Conservation (phyloP, 2,797 vertebrate species). For the Saxicola maurus region DNA sequence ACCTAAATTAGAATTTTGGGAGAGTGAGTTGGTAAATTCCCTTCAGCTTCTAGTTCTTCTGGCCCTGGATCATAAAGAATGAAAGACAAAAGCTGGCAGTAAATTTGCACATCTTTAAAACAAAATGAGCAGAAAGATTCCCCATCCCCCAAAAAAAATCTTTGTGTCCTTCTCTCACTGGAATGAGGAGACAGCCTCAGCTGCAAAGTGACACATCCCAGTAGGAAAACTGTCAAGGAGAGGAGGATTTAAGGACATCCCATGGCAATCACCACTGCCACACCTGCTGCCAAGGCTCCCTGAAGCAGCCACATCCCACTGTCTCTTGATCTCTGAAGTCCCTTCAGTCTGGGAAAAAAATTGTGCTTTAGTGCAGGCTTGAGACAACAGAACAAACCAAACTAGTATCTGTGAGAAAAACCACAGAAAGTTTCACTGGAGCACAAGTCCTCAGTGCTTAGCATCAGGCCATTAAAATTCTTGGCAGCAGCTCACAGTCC, state of each 20-base stretch:
- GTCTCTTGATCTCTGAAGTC: background rate
- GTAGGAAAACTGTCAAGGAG: background rate
- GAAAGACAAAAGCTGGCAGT: background rate
- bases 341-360: background rate
- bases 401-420: background rate
- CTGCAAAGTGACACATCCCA: background rate
- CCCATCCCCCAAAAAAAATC: background rate
- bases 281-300: background rate
- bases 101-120: background rate
- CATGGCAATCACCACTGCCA: background rate
- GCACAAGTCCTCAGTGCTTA: background rate
- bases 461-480: constrained; percentile 10
- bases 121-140: background rate
- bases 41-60: background rate
- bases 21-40: background rate
- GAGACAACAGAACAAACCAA: background rate
- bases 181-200: background rate
- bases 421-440: background rate
- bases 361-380: background rate
- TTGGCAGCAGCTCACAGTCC: background rate
- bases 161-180: background rate
- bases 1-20: background rate
- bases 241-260: background rate
- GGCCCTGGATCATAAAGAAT: background rate
- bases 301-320: background rate